Evolutionary conservation across 2,113 vertebrate genomes (phyloP), one percentile per base, ranked within the genome.

Genomic region (Prolemur simus): DNA sequence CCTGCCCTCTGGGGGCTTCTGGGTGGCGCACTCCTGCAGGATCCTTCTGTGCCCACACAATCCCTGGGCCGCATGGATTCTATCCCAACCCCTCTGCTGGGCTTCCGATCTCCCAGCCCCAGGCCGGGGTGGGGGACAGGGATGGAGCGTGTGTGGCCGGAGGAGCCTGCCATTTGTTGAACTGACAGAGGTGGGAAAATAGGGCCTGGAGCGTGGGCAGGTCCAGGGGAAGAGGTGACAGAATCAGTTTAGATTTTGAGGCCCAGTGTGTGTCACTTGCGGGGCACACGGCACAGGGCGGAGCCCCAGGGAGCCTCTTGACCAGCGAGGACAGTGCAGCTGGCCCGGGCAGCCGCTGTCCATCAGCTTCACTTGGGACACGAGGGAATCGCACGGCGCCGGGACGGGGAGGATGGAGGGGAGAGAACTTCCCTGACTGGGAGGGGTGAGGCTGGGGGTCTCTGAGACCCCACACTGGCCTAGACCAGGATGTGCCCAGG

Each of bases 111-210:
- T 60, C 8, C 58, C 23, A 10, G 20, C 18, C 60, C 5, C 2
- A 0, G 1, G 6, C 73, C 68, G 58, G 69, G 6, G 9, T 23
- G 0, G 10, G 73, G 13, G 32, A 13, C 10, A 9, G 86, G 1
- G 6, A 47, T 39, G 71, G 25, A 52, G 15, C 34, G 8, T 25
- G 45, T 91, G 76, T 77, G 45, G 39, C 34, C 52, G 56, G 21
- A 49, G 63, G 66, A 23, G 20, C 12, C 29, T 64, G 20, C 39
- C 5, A 4, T 17, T 3, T 88, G 66, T n/a, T 58, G 60, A 95
- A 76, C 0, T 14, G n/a, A 34, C 21, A 68, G 10, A 37, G 32
- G 23, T 87, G 6, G n/a, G 39, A n/a, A 7, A 47, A 45, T 32
- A 54, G 14, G 49, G 37, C 73, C 8, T 74, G 39, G 66, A 11